Base-by-base conservation (phyloP, 64 coral and sea anemone genomes). In the Montipora cactus region DNA sequence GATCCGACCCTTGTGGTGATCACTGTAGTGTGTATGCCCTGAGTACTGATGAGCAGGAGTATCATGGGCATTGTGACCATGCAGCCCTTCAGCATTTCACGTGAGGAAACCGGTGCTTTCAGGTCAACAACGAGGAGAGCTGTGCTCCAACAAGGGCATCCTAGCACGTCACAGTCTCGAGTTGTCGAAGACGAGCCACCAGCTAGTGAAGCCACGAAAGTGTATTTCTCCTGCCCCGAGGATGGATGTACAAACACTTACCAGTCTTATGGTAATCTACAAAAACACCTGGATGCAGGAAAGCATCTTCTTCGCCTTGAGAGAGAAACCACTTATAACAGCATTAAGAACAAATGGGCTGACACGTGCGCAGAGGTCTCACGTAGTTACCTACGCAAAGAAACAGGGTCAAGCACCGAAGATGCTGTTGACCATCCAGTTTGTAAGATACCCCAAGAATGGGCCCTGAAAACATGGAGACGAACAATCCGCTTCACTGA, bases 11-110 rank as follows among this genome's bases (percentile, higher is more conserved):
- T 4, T 93, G 91, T 77, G 91, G 80, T 61, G 91, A 93, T 44
- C 91, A 93, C 55, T 87, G 91, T 50, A 83, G 81, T 52, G 47
- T 77, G 28, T 87, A 85, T 87, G 81, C 81, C 13, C 59, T 93
- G 21, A 87, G 83, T 45, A 68, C 61, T n/a, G 83, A 68, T 87
- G 1, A 87, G 3, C 19, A 4, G 19, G 83, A 87, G 1, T 68
- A 70, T 37, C 83, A 68, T 3, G 83, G 83, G 46, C 20, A 66
- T 18, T 87, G 64, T 51, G 55, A 87, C 16, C 59, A 87, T 55
- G 5, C 79, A 59, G 48, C 51, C 79, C 78, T 80, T 80, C 46
- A 80, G 78, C 20, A 53, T 44, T 21, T 0, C 49, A 22, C 2
- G 1, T 7, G 79, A 9, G 14, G 23, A 66, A 7, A 55, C 18